These are phyloP conservation scores for Sinocyclocheilus anophthalmus DNA, from an alignment of 2,113 vertebrate genomes.

Conservation along the genomic window DNA sequence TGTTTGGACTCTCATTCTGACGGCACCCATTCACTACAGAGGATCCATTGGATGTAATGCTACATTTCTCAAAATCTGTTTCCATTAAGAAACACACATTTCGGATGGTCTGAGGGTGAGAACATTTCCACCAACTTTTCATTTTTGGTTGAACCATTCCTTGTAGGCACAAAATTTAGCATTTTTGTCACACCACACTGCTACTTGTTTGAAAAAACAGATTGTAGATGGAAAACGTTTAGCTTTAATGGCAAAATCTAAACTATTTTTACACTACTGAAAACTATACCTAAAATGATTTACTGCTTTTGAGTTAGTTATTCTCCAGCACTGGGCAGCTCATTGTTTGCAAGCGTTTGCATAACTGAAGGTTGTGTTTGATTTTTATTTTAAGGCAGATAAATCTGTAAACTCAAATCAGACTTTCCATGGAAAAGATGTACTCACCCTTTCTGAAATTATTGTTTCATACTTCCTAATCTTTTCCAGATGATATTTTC, in stretches of 20 bases:
- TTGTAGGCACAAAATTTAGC: background rate
- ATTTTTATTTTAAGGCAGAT: background rate
- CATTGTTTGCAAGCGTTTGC: background rate
- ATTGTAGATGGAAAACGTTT: background rate
- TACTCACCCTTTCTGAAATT: background rate
- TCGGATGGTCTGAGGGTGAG: no score
- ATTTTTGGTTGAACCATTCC: background rate
- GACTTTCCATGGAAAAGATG: background rate
- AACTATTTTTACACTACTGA: background rate
- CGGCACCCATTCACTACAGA: background rate
- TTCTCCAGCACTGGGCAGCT: background rate
- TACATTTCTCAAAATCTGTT: background rate
- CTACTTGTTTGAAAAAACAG: background rate
- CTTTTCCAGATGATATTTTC: constrained; percentile 22
- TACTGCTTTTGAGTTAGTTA: background rate
- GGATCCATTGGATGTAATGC: no score
- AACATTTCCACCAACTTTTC: background rate
- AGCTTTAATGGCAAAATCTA: background rate
- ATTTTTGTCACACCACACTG: background rate
- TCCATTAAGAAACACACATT: background rate
- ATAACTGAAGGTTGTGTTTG: background rate
- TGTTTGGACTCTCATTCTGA: background rate
- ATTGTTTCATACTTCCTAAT: constrained; percentile 1
- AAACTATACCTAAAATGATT: background rate
- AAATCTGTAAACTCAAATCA: background rate